A percentile compares a stretch with the other conserved stretches of the same genome.
These are phyloP conservation scores for Rallus limicola DNA, from an alignment of 2,113 vertebrate species.

Conservation along the genomic window DNA sequence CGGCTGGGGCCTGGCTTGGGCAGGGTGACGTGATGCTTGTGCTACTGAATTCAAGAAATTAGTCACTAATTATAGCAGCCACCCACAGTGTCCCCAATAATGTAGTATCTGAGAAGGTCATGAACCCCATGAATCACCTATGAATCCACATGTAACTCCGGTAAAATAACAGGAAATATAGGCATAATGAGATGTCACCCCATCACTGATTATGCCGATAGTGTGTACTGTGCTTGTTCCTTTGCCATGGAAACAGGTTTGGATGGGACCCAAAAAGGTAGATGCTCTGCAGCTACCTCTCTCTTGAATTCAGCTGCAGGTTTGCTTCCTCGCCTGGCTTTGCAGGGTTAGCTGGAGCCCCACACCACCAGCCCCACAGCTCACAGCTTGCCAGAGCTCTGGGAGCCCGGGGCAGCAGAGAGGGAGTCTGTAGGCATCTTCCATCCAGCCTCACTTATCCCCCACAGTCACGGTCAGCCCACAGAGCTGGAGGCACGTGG, in stretches of 20 bases:
- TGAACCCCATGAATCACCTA: neutral
- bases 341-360: neutral
- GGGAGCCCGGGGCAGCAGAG: neutral
- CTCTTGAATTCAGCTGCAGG: neutral
- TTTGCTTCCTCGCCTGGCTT: neutral
- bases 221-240: neutral
- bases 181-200: neutral
- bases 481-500: neutral
- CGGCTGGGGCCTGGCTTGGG: neutral
- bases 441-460: neutral
- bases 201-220: neutral
- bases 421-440: neutral
- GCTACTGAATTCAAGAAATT: neutral
- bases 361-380: neutral
- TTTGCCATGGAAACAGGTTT: neutral
- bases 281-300: neutral
- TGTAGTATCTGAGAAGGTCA: neutral
- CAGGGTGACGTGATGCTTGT: neutral
- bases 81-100: neutral
- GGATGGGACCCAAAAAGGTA: neutral
- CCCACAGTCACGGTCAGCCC: neutral
- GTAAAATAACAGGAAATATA: conserved; percentile 31
- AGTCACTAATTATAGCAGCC: conserved; percentile 41
- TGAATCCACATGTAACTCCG: neutral
- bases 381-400: neutral